These are phyloP conservation scores for Halyomorpha halys DNA, from an alignment of 1,140 invertebrate genomes.

Conservation along the genomic window DNA sequence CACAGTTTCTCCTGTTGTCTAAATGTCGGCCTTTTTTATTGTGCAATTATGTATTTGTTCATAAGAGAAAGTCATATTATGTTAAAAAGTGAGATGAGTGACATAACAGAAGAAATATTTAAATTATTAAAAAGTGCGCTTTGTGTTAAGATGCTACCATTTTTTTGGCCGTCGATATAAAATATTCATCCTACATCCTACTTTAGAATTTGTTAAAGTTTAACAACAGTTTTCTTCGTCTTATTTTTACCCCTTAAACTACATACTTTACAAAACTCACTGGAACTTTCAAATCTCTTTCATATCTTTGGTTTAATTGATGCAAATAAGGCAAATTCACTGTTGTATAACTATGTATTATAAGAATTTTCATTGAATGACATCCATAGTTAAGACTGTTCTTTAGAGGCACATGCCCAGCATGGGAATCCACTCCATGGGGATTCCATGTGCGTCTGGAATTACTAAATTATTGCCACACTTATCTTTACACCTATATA, in stretches of 20 bases:
- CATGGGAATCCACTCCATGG: background rate
- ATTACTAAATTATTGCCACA: conserved; percentile 18
- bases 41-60: conserved; percentile 8
- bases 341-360: conserved; percentile 16
- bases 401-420: background rate
- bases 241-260: conserved; percentile 21
- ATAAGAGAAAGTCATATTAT: conserved; percentile 8
- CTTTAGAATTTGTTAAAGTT: conserved; percentile 25
- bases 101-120: conserved; percentile 16
- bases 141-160: conserved; percentile 24
- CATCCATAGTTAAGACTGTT: background rate
- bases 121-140: conserved; percentile 23
- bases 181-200: conserved; percentile 25
- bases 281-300: background rate
- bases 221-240: conserved; percentile 21
- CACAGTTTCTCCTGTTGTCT: conserved; percentile 10
- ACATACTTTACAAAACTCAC: conserved; percentile 1
- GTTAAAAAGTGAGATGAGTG: conserved; percentile 11
- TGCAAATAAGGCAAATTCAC: conserved; percentile 25
- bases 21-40: conserved; percentile 10
- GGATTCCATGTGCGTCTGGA: conserved; percentile 12
- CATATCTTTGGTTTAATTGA: conserved; percentile 20
- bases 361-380: conserved; percentile 12
- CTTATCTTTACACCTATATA: conserved; percentile 8
- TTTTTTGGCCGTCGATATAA: conserved; percentile 25